A percentile compares a stretch with the other conserved stretches of the same genome.
Conservation (phyloP, 2,797 vertebrate genomes). For the Macroramphosus scolopax region DNA sequence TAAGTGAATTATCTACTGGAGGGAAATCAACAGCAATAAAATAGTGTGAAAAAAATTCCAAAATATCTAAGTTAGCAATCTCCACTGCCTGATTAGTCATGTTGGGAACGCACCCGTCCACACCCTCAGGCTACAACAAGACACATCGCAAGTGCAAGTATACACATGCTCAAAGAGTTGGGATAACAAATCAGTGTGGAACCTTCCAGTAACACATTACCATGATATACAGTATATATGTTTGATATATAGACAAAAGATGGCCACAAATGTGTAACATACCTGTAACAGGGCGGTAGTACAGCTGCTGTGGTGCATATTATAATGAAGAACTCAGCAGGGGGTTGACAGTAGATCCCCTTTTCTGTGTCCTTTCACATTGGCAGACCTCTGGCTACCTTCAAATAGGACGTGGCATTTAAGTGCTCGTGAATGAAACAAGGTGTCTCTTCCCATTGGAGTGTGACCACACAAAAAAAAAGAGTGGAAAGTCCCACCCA, state of each 20-base stretch:
- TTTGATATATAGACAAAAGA: too few relatives aligned
- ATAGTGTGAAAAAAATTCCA: too few relatives aligned
- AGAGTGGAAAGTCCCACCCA: slow-evolving; percentile 42
- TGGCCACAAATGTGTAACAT: slow-evolving; percentile 33
- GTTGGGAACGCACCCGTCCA: slow-evolving; percentile 31
- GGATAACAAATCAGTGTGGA: neutral
- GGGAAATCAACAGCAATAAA: too few relatives aligned
- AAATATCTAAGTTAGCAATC: slow-evolving; percentile 1
- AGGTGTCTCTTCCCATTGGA: slow-evolving; percentile 43
- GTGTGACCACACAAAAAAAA: slow-evolving; percentile 18
- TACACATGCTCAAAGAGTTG: slow-evolving; percentile 31
- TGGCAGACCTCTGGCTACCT: slow-evolving; percentile 10
- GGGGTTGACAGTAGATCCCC: slow-evolving; percentile 12
- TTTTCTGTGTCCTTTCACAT: slow-evolving; percentile 34
- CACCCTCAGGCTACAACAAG: slow-evolving; percentile 21
- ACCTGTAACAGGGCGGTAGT: slow-evolving; percentile 49
- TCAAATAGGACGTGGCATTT: slow-evolving; percentile 41
- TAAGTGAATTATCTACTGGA: neutral
- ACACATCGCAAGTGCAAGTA: slow-evolving; percentile 31
- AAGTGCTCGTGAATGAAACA: slow-evolving; percentile 46
- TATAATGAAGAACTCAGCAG: slow-evolving; percentile 5
- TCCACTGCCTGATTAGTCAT: slow-evolving; percentile 37
- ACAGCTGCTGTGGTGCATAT: slow-evolving; percentile 11
- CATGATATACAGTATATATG: too few relatives aligned
- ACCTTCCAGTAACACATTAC: neutral